These are phyloP conservation scores for Tetranychus truncatus DNA, from an alignment of 2,888 invertebrate species.

Conservation along the genomic window DNA sequence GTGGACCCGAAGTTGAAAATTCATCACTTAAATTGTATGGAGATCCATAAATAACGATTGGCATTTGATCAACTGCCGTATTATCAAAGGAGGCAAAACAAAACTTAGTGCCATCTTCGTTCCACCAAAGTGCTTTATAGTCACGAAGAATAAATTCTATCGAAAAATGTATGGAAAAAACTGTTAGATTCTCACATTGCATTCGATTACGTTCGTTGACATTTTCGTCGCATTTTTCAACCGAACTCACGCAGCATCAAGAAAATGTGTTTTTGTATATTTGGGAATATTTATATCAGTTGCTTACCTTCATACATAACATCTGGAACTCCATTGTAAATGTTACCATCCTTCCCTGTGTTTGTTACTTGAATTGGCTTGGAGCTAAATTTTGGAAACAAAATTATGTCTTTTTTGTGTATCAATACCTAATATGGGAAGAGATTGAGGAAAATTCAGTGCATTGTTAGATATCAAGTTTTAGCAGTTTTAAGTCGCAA, in stretches of 20 bases:
- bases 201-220: too few species aligned
- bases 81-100: slow-evolving; percentile 18
- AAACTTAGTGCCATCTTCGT: slow-evolving; percentile 11
- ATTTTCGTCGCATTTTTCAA: too few species aligned
- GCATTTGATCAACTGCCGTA: slow-evolving; percentile 18
- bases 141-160: slow-evolving; percentile 17
- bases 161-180: not conserved
- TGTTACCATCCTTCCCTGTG: slow-evolving; percentile 54
- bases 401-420: slow-evolving; percentile 14
- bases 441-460: not conserved
- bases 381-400: not conserved
- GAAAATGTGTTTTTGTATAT: too few species aligned
- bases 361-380: slow-evolving; percentile 41
- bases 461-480: too few species aligned
- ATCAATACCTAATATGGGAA: not conserved
- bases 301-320: slow-evolving; percentile 82
- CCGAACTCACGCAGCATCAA: too few species aligned
- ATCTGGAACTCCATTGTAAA: slow-evolving; percentile 77
- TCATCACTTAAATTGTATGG: slow-evolving; percentile 14
- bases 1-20: not conserved
- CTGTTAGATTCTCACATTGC: not conserved
- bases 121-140: slow-evolving; percentile 17
- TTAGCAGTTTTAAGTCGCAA: too few species aligned
- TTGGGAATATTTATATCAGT: too few species aligned
- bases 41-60: slow-evolving; percentile 17